Conservation (phyloP, 2,888 invertebrate species). For the Drosophila niveifrons region DNA sequence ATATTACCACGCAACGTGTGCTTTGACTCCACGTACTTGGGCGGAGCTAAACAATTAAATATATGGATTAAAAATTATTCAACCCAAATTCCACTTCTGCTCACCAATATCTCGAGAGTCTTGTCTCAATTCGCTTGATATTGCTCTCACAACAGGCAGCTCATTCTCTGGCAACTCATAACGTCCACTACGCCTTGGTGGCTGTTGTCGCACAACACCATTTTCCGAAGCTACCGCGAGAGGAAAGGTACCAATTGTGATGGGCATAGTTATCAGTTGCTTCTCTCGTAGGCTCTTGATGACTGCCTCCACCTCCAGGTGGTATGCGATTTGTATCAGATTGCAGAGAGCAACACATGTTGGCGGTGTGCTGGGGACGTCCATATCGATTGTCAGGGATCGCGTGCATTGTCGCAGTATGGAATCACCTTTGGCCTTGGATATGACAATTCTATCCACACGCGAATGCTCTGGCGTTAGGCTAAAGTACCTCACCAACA, state of each 20-base stretch:
- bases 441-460: constrained; percentile 77
- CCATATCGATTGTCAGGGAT: constrained; percentile 70
- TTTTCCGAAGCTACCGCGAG: constrained; percentile 43
- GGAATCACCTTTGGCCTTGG: constrained; percentile 67
- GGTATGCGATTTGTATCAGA: constrained; percentile 83
- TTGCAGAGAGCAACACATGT: constrained; percentile 77
- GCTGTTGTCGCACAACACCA: constrained; percentile 63
- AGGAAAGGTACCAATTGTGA: constrained; percentile 84
- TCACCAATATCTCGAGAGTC: constrained; percentile 47
- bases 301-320: constrained; percentile 78
- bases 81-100: background rate
- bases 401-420: constrained; percentile 72
- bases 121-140: constrained; percentile 37
- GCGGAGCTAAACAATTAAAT: constrained; percentile 66
- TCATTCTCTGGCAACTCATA: constrained; percentile 57
- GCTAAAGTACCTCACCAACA: constrained; percentile 79
- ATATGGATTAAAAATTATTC: no score
- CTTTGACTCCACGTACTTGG: constrained; percentile 82
- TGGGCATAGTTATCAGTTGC: constrained; percentile 81
- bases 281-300: constrained; percentile 73
- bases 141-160: constrained; percentile 58
- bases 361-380: constrained; percentile 83
- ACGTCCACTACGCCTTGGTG: constrained; percentile 65
- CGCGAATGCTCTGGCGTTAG: constrained; percentile 60
- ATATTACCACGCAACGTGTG: constrained; percentile 79